Conservation (phyloP, 2,888 invertebrate species). For the Lithophane ornitopus region DNA sequence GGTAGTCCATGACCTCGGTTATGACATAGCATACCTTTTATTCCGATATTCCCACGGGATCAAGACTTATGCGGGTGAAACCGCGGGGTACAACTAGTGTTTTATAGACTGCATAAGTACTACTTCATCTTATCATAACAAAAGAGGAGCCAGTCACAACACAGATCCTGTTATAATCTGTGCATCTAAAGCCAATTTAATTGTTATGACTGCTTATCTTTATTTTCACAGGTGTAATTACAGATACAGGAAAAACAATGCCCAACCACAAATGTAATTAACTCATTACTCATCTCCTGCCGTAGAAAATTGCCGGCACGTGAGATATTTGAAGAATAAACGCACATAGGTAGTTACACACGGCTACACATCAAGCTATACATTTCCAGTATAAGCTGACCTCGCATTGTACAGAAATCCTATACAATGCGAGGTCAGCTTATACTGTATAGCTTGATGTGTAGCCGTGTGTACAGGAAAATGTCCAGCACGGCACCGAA, state of each 20-base stretch:
- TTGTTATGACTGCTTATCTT: constrained; percentile 7
- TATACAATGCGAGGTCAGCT: no score
- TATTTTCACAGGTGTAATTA: constrained; percentile 46
- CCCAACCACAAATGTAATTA: constrained; percentile 37
- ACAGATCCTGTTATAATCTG: constrained; percentile 4
- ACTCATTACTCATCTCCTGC: constrained; percentile 42
- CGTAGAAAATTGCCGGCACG: constrained; percentile 8
- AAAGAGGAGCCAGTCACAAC: not conserved
- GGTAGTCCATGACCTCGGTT: no score
- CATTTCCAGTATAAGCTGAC: no score
- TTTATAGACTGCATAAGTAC: not conserved
- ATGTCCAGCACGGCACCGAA: not conserved
- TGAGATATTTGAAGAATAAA: constrained; percentile 6
- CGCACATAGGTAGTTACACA: not conserved
- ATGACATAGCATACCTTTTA: no score
- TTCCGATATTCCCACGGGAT: no score
- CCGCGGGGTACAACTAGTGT: no score
- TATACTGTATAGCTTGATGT: no score
- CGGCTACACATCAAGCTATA: no score
- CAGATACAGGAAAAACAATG: constrained; percentile 47
- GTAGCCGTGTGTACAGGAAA: no score
- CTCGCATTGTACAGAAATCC: no score
- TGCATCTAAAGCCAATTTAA: not conserved
- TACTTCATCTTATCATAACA: not conserved
- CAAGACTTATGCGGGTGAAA: no score